Evolutionary conservation across 2,797 vertebrate species (phyloP).

Genomic region (Sebastes minor): DNA sequence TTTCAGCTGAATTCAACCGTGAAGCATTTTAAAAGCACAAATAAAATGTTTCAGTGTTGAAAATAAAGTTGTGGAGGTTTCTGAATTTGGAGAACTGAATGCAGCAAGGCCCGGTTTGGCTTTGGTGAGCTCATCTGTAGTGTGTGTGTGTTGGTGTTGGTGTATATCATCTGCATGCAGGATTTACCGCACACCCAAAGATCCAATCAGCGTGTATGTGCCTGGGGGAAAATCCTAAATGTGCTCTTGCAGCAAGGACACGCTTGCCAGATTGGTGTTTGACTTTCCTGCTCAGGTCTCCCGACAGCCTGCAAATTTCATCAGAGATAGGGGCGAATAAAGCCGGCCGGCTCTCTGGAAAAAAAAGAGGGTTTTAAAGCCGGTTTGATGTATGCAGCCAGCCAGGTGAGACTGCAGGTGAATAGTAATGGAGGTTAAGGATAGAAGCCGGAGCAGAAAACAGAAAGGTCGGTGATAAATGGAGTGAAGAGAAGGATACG

Average conservation of each 20-base stretch:
- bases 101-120: background rate
- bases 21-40: background rate
- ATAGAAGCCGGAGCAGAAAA: background rate
- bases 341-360: constrained; percentile 7
- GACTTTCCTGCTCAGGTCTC: constrained; percentile 40
- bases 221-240: constrained; percentile 38
- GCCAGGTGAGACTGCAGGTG: constrained; percentile 54
- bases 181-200: background rate
- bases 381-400: constrained; percentile 46
- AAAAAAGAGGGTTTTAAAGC: constrained; percentile 28
- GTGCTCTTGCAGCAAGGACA: constrained; percentile 31
- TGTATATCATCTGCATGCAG: constrained; percentile 44
- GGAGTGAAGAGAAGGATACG: background rate
- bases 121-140: background rate
- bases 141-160: background rate
- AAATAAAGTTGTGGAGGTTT: background rate
- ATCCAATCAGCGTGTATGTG: constrained; percentile 39
- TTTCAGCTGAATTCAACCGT: background rate
- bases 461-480: constrained; percentile 4
- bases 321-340: constrained; percentile 13
- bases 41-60: background rate
- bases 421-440: constrained; percentile 39
- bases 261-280: constrained; percentile 43
- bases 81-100: background rate
- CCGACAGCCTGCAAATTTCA: constrained; percentile 42